Base-by-base conservation (phyloP, 64 coral and sea anemone genomes). In the Cladopsammia gracilis region DNA sequence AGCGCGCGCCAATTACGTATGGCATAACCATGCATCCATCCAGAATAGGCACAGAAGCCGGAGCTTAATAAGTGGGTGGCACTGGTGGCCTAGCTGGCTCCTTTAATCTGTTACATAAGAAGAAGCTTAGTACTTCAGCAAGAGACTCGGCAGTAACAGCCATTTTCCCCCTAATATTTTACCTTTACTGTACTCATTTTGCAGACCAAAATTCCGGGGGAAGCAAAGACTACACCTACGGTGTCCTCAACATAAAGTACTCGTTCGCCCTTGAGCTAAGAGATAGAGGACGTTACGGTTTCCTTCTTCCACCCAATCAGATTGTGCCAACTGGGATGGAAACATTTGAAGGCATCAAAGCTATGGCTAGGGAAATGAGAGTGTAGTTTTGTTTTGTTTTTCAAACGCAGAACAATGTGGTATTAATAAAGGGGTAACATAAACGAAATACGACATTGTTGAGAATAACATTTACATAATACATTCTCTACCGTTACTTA, bases 161-260 rank as follows among this genome's bases (percentile, higher is more conserved):
- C 5, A 12, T 12, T 56, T 10, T 56, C 12, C 53, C 53, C 12
- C 1, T 5, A 56, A 42, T 70, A 0, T 70, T n/a, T 70, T 25
- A 70, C 2, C 66, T 70, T 25, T 20, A 34, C 34, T 34, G 23
- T 7, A 20, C 26, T 70, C 23, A 22, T 7, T 25, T 66, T 86
- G 10, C 42, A 92, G 90, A 92, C 12, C 18, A 92, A 50, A 92
- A 92, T 53, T 92, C 90, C 43, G 90, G 90, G 6, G 90, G 79
- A 48, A 92, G 90, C 90, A 92, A 92, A 26, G 90, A 92, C 46
- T 92, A 92, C 44, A 92, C 90, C 2, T 92, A 92, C 44, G 90
- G 90, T 7, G n/a, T 16, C 19, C 57, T 92, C 48, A 67, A 67
- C 18, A 92, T 92, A 69, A 92, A 86, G 25, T 92, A 92, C 43